A percentile compares a stretch with the other conserved stretches of the same genome.
phyloP scores from a whole-genome alignment of 2,113 vertebrate species.

The Anas platyrhynchos region DNA sequence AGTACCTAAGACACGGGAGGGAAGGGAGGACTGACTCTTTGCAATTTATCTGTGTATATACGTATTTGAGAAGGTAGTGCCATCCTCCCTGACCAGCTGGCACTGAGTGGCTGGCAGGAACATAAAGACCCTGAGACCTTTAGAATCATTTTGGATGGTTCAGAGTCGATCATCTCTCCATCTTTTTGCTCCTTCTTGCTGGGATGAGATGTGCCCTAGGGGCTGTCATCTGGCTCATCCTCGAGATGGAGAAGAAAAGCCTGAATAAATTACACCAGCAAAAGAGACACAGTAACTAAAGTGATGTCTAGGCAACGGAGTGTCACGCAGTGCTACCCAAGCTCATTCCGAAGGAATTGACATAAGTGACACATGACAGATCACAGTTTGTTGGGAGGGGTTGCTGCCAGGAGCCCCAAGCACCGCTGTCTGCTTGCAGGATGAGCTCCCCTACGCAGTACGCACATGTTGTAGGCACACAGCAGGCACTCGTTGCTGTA shows the following conservation, averaged over 20 bases:
- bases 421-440: not conserved
- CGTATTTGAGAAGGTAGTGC: not conserved
- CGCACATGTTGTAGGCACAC: slow-evolving; percentile 43
- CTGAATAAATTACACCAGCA: not conserved
- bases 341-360: not conserved
- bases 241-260: not conserved
- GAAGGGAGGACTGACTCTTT: not conserved
- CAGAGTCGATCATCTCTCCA: not conserved
- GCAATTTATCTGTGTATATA: not conserved
- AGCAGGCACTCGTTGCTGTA: slow-evolving; percentile 35
- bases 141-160: not conserved
- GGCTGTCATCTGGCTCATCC: not conserved
- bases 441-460: not conserved
- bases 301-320: not conserved
- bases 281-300: not conserved
- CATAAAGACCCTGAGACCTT: not conserved
- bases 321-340: not conserved
- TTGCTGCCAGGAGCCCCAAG: not conserved
- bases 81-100: not conserved
- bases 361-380: not conserved
- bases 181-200: not conserved
- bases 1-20: not conserved
- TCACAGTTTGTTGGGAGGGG: not conserved
- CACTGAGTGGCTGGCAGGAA: not conserved
- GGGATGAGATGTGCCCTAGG: not conserved